phyloP scores from a whole-genome alignment of 2,797 vertebrate genomes.

The Crypturellus tataupa region DNA sequence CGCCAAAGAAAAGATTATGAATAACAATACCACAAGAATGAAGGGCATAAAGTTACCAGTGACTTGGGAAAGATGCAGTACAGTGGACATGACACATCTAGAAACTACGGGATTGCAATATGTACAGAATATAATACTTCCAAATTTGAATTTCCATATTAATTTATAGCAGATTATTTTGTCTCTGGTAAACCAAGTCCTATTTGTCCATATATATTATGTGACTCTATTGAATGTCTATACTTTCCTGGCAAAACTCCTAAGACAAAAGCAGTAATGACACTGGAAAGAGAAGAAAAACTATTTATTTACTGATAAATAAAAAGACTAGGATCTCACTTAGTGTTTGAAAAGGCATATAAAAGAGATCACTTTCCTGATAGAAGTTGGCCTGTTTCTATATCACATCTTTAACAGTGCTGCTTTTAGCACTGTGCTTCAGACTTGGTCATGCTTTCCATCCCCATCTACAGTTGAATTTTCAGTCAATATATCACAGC shows the following conservation, averaged over 20 bases:
- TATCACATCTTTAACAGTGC: neutral
- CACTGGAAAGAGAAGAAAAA: neutral
- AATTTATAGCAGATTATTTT: neutral
- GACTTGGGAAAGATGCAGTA: constrained; percentile 30
- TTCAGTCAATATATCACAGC: neutral
- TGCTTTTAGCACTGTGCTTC: neutral
- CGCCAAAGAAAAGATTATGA: constrained; percentile 66
- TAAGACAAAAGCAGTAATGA: neutral
- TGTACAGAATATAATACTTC: neutral
- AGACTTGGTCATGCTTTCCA: neutral
- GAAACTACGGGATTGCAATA: neutral
- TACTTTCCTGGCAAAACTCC: neutral
- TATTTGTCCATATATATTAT: neutral
- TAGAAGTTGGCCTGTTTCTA: neutral
- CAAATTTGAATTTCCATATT: neutral
- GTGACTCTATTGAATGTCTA: neutral
- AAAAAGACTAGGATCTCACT: neutral
- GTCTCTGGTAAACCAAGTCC: neutral
- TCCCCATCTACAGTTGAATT: neutral
- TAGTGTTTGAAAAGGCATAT: neutral
- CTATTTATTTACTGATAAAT: neutral
- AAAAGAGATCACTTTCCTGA: neutral
- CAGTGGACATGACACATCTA: neutral
- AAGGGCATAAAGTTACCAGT: constrained; percentile 55
- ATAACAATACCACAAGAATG: constrained; percentile 66